Base-by-base conservation (phyloP, 92 coral and sea anemone species). In the Phenganax marumi region DNA sequence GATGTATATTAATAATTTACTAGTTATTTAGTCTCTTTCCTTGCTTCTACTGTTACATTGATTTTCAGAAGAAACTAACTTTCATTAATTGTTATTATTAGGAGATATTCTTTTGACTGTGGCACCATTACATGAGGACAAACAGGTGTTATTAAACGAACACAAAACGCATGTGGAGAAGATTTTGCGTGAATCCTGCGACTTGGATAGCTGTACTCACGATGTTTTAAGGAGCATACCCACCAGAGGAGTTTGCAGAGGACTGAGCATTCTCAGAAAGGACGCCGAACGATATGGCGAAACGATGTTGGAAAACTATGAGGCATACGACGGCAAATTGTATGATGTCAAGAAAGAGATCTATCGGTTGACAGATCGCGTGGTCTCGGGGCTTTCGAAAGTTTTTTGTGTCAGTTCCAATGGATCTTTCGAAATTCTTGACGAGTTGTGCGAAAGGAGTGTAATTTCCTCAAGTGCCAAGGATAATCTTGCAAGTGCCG, bases 381-480 rank as follows among this genome's bases (percentile, higher is more conserved):
- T 73, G 57, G 21, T 50, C 11, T 56, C 77, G 50, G 77, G 77
- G 6, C 60, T 73, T 22, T 23, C 77, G 8, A 73, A 73, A 73
- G 16, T 8, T 49, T 73, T 73, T 47, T 1, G 60, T 1, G 23
- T 43, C 16, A 54, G 19, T 2, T 5, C 12, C 5, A 73, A 47
- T 73, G 77, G 77, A 73, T 52, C 77, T 43, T 73, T 73, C 19
- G 77, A 73, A 12, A 33, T 73, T 16, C 60, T 73, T n/a, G 77
- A 50, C 55, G 13, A 52, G 57, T 52, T 52, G 57, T 52, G 57
- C 13, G 57, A 52, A 13, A 52, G 57, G 57, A 52, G 13, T 13
- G 57, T 52, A 13, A 52, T 52, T 13, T 8, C 9, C 13, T 13
- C 57, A 52, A 52, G 57, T 52, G 57, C 57, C 57, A 52, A 52